Base-by-base conservation (phyloP, 2,797 vertebrate species). In the Channa striata region DNA sequence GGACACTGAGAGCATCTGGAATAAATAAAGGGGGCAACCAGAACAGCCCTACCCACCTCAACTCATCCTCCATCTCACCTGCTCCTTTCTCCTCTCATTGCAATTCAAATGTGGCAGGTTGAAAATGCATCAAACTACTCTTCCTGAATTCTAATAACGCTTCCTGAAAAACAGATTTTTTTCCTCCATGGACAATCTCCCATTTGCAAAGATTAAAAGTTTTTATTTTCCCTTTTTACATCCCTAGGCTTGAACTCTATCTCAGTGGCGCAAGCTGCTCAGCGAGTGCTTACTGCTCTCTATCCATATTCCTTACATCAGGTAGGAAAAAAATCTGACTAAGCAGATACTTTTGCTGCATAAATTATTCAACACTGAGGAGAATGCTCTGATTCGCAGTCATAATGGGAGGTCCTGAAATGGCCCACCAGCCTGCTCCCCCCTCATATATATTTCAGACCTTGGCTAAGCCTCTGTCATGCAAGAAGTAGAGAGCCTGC, bases 351-450 rank as follows among this genome's bases (percentile, higher is more conserved):
- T 88, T 84, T 82, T 71, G 62, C 33, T 8, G 60, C 74, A 84
- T 93, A 77, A 89, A 93, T 93, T 87, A 93, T 93, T 92, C 81
- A 92, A 71, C 2, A 2, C 50, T 19, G 58, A 73, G 66, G 83
- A 87, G 87, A 90, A 91, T 77, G 71, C 82, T 86, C 81, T 83
- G 88, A 92, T 88, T 90, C 77, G 2, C 70, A 82, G 82, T 87
- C 82, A 88, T 91, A 90, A 91, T 86, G 82, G 90, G 85, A 87
- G 89, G 88, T 87, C 88, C 86, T 89, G 79, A 91, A 90, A 89
- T 83, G 87, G 69, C 58, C 51, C 66, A 46, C 70, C 19, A 6
- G 73, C 77, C 80, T 30, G 46, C 48, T 72, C 57, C 64, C 46
- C 6, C 59, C 72, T 91, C 86, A 91, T 92, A 66, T 87, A 92